A percentile compares a stretch with the other conserved stretches of the same genome.
Conservation (phyloP, 1,140 invertebrate genomes). For the Caenorhabditis latens region DNA sequence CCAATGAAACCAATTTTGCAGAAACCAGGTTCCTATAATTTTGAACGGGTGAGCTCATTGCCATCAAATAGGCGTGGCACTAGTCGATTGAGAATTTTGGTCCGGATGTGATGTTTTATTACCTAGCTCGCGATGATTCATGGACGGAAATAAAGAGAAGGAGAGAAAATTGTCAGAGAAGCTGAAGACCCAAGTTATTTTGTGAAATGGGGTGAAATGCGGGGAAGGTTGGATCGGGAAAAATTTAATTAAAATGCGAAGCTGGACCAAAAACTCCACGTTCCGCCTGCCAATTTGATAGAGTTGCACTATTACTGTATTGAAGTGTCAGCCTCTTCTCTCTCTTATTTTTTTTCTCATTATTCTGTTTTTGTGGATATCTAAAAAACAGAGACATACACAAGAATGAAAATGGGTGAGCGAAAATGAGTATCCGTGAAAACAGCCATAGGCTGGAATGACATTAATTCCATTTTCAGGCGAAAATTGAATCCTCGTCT, state of each 20-base stretch:
- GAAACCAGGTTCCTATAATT: not conserved
- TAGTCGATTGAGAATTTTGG: not conserved
- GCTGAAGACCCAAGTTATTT: conserved; percentile 30
- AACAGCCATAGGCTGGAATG: conserved; percentile 17
- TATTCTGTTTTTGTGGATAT: not conserved
- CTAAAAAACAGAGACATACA: not conserved
- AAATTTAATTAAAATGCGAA: conserved; percentile 52
- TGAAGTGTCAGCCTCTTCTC: not conserved
- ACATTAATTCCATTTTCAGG: conserved; percentile 52
- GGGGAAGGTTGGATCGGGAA: not conserved
- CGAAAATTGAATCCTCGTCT: conserved; percentile 4
- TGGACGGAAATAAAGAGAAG: conserved; percentile 7
- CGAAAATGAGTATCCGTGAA: conserved; percentile 18
- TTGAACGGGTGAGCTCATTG: not conserved
- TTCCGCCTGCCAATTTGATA: not conserved
- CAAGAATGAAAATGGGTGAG: not conserved
- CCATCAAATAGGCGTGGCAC: not conserved
- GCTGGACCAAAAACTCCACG: not conserved
- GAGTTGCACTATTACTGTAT: conserved; percentile 31
- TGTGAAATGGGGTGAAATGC: not conserved
- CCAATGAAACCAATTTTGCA: too few relatives aligned
- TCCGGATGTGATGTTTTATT: conserved; percentile 41
- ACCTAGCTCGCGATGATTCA: conserved; percentile 16
- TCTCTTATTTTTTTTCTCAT: not conserved
- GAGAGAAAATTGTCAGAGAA: not conserved